These are phyloP conservation scores for Arion vulgaris DNA, from an alignment of 1,140 invertebrate species.

Conservation along the genomic window DNA sequence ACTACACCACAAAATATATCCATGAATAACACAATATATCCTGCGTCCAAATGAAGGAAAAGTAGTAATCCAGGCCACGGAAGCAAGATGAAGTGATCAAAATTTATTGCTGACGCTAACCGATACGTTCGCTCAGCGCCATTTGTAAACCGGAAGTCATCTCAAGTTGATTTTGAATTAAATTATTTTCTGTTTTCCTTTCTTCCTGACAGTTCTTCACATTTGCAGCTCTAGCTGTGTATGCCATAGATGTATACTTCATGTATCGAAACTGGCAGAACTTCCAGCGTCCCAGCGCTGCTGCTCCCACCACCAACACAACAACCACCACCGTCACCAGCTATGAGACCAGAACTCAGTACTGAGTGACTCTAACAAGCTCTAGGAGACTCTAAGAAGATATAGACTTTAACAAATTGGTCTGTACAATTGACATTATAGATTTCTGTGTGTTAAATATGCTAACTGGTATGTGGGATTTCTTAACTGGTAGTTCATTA, in stretches of 20 bases:
- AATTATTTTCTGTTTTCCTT: neutral
- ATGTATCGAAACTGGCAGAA: constrained; percentile 57
- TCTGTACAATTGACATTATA: neutral
- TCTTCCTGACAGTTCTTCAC: constrained; percentile 60
- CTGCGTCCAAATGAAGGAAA: too few relatives aligned
- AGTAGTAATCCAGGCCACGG: too few relatives aligned
- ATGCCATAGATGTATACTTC: constrained; percentile 62
- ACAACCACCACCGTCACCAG: constrained; percentile 48
- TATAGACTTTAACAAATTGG: constrained; percentile 7
- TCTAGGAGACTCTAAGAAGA: neutral
- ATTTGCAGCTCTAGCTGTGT: constrained; percentile 57
- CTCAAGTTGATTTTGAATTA: too few relatives aligned
- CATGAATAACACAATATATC: too few relatives aligned
- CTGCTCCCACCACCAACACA: constrained; percentile 45
- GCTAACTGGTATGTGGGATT: constrained; percentile 7
- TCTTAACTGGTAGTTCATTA: neutral
- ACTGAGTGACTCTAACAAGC: constrained; percentile 40
- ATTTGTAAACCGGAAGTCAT: too few relatives aligned
- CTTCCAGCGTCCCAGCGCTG: constrained; percentile 27
- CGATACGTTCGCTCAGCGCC: too few relatives aligned
- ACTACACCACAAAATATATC: too few relatives aligned
- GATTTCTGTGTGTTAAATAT: neutral
- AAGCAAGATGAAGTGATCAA: too few relatives aligned
- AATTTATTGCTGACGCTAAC: too few relatives aligned
- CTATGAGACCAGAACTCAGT: constrained; percentile 58